Evolutionary conservation across 2,113 vertebrate genomes (phyloP).

Genomic region (Blennius ocellaris): DNA sequence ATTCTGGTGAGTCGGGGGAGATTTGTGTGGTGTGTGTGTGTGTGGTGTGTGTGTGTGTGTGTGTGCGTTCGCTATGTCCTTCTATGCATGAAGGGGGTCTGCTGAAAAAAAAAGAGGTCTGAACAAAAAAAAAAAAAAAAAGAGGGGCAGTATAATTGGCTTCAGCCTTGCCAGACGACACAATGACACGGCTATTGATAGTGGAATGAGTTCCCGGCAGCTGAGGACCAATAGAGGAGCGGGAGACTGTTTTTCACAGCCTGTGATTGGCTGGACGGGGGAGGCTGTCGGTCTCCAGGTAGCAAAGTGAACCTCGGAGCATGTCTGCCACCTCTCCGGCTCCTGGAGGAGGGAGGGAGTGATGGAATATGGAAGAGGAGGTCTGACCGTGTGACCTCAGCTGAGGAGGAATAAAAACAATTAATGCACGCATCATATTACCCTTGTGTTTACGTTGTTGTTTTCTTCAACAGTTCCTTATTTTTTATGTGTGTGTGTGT

Average conservation of each 20-base stretch:
- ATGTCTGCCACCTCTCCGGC: constrained; percentile 59
- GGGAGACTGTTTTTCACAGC: constrained; percentile 67
- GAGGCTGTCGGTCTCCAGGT: constrained; percentile 83
- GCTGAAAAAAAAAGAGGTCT: constrained; percentile 47
- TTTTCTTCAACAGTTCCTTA: constrained; percentile 20
- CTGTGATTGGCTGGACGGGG: constrained; percentile 74
- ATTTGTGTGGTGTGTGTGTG: constrained; percentile 53
- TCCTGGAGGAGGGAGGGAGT: constrained; percentile 41
- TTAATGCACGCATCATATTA: constrained; percentile 20
- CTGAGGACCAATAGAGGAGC: constrained; percentile 72
- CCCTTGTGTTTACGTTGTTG: background rate
- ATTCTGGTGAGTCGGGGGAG: constrained; percentile 40
- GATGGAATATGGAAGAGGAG: constrained; percentile 22
- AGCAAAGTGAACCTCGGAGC: constrained; percentile 75
- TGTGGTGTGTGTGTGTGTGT: constrained; percentile 45
- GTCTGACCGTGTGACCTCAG: constrained; percentile 68
- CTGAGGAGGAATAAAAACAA: constrained; percentile 49
- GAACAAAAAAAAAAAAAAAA: constrained; percentile 76
- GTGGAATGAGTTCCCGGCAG: constrained; percentile 69
- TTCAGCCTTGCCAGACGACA: constrained; percentile 71
- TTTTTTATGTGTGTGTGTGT: constrained; percentile 8
- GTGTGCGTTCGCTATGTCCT: constrained; percentile 23
- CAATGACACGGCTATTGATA: constrained; percentile 77
- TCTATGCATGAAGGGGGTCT: constrained; percentile 58
- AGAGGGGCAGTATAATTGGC: constrained; percentile 75